Evolutionary conservation across 2,888 invertebrate species (phyloP).

Genomic region (Schizotus pectinicornis): DNA sequence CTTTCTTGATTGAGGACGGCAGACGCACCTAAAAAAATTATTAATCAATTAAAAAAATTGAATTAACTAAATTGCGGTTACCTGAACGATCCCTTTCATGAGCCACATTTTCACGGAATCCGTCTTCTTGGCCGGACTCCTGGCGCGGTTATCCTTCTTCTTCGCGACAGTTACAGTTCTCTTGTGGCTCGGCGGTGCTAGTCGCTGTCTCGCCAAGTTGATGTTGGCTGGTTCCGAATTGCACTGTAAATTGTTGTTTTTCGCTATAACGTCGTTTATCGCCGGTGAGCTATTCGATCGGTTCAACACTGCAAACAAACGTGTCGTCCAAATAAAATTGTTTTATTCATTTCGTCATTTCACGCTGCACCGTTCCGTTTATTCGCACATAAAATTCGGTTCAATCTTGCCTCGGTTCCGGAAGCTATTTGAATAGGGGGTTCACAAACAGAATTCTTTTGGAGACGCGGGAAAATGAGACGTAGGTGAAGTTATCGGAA

Average conservation of each 20-base stretch:
- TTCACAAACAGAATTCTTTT: too few relatives aligned
- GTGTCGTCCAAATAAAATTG: neutral
- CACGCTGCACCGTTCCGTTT: too few relatives aligned
- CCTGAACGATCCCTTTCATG: constrained; percentile 45
- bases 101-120: constrained; percentile 54
- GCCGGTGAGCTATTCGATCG: constrained; percentile 41
- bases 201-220: constrained; percentile 37
- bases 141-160: neutral
- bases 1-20: constrained; percentile 28
- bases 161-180: constrained; percentile 10
- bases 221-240: constrained; percentile 23
- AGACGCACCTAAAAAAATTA: constrained; percentile 27
- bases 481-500: too few relatives aligned
- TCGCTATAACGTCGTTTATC: constrained; percentile 31
- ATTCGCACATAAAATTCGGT: too few relatives aligned
- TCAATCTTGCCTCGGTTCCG: too few relatives aligned
- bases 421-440: too few relatives aligned
- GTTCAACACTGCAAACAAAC: constrained; percentile 38
- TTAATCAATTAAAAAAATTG: neutral
- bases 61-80: too few relatives aligned
- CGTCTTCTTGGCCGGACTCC: constrained; percentile 28
- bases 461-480: too few relatives aligned
- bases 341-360: neutral
- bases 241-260: constrained; percentile 29
- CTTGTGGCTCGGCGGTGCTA: constrained; percentile 36